These are phyloP conservation scores for Actinostola sp. DNA, from an alignment of 92 coral and sea anemone genomes.

Conservation along the genomic window DNA sequence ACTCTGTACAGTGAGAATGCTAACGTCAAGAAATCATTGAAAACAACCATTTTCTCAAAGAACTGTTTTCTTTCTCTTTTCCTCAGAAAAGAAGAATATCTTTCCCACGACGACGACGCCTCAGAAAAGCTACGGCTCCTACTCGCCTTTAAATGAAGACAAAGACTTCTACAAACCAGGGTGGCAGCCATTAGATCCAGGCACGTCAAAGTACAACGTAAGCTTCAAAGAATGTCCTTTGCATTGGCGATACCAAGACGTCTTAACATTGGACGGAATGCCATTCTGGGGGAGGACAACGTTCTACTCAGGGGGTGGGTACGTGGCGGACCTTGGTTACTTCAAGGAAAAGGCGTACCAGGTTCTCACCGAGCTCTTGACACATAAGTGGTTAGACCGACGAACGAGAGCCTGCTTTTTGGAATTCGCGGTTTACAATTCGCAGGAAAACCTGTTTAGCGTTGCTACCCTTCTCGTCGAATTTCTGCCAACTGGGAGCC, in stretches of 20 bases:
- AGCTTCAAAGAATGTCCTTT: conserved; percentile 61
- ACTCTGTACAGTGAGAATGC: no score
- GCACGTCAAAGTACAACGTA: conserved; percentile 49
- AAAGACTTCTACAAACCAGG: conserved; percentile 64
- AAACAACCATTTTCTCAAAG: neutral
- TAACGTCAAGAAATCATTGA: no score
- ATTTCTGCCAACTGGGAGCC: conserved; percentile 65
- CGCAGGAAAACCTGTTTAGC: conserved; percentile 71
- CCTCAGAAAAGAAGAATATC: conserved; percentile 1
- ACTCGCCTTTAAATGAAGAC: conserved; percentile 45
- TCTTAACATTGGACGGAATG: conserved; percentile 54
- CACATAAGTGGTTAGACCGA: conserved; percentile 65
- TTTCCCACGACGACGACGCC: neutral
- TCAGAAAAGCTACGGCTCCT: conserved; percentile 24
- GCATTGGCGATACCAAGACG: conserved; percentile 77
- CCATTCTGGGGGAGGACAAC: conserved; percentile 74
- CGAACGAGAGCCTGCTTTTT: conserved; percentile 62
- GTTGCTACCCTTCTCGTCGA: conserved; percentile 60
- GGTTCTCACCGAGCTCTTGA: conserved; percentile 50
- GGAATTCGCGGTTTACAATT: conserved; percentile 71
- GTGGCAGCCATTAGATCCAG: conserved; percentile 60
- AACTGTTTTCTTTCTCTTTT: neutral
- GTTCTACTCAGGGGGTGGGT: conserved; percentile 81
- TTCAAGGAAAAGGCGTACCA: conserved; percentile 59
- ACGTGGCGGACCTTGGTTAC: conserved; percentile 89